Evolutionary conservation across 92 coral and sea anemone species (phyloP).

Genomic region (Bergia puertoricense): DNA sequence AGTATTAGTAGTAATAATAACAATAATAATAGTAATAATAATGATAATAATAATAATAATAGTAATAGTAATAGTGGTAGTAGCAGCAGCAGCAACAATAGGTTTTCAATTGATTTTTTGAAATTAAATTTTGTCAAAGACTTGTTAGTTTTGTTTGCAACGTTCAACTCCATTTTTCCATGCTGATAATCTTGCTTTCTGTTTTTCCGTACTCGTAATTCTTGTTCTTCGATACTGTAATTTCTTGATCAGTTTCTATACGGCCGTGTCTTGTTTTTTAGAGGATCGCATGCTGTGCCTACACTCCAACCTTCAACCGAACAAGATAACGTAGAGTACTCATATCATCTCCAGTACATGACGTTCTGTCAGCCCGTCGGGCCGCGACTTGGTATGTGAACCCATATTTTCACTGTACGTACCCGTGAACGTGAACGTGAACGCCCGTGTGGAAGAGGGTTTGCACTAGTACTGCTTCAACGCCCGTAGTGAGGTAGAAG

Average conservation of each 20-base stretch:
- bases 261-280: conserved; percentile 27
- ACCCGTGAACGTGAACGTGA: too few relatives aligned
- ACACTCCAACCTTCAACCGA: conserved; percentile 41
- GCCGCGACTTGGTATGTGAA: conserved; percentile 74
- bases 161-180: too few relatives aligned
- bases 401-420: not conserved
- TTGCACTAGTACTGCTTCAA: too few relatives aligned
- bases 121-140: too few relatives aligned
- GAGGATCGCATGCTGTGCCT: conserved; percentile 35
- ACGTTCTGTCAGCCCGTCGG: conserved; percentile 90
- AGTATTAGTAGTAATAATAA: not conserved
- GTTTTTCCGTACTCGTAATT: not conserved
- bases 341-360: conserved; percentile 75
- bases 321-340: conserved; percentile 51
- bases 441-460: too few relatives aligned
- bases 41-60: too few relatives aligned
- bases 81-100: not conserved
- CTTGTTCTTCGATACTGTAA: conserved; percentile 33
- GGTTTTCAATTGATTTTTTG: not conserved
- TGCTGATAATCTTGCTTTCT: not conserved
- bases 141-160: too few relatives aligned
- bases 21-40: too few relatives aligned
- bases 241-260: conserved; percentile 23
- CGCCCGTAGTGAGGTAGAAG: too few relatives aligned
- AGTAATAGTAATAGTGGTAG: not conserved